Evolutionary conservation across 2,113 vertebrate species (phyloP).

Genomic region (Tragelaphus strepsiceros): DNA sequence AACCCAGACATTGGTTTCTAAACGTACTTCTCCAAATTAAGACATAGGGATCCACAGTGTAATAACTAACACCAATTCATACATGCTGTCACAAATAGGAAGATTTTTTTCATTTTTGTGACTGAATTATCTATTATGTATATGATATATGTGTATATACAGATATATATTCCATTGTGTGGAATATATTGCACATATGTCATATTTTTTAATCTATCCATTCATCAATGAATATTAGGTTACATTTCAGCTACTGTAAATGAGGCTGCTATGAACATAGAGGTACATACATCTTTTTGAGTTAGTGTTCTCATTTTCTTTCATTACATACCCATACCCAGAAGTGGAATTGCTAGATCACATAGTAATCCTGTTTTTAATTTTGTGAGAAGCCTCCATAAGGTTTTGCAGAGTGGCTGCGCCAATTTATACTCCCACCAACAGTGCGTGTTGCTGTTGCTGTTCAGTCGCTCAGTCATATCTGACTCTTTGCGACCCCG

Average conservation of each 20-base stretch:
- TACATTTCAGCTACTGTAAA: background rate
- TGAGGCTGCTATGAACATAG: background rate
- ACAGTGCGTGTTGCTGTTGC: background rate
- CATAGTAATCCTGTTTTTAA: background rate
- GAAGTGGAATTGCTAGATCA: background rate
- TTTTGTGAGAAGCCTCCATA: background rate
- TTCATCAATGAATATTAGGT: too few species aligned
- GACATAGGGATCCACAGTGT: background rate
- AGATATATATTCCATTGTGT: background rate
- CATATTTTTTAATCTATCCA: background rate
- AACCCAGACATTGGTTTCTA: background rate
- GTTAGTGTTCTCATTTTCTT: background rate
- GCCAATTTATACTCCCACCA: background rate
- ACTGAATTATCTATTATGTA: background rate
- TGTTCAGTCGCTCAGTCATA: background rate
- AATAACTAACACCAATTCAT: background rate
- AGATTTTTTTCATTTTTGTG: background rate
- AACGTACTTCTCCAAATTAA: background rate
- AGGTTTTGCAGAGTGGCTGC: background rate
- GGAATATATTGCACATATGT: background rate
- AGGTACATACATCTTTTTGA: background rate
- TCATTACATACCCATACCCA: background rate
- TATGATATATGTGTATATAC: background rate
- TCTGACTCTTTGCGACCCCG: background rate
- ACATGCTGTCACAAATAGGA: background rate